phyloP scores from a whole-genome alignment of 2,113 vertebrate genomes.

The Pseudorhombus dupliciocellatus region DNA sequence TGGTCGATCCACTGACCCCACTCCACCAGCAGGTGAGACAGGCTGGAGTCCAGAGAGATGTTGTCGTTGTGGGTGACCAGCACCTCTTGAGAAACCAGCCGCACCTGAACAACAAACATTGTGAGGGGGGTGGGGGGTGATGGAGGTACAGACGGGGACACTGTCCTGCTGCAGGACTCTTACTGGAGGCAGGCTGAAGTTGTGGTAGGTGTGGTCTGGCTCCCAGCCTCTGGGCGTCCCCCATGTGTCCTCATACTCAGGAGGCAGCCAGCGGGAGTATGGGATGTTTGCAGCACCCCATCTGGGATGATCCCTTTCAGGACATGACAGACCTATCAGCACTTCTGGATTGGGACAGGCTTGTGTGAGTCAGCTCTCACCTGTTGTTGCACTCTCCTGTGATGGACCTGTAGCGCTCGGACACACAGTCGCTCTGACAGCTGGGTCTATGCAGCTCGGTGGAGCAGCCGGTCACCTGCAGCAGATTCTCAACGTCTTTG shows the following conservation, averaged over 20 bases:
- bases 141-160: not conserved
- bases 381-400: conserved; percentile 84
- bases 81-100: conserved; percentile 81
- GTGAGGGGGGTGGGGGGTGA: not conserved
- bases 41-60: conserved; percentile 78
- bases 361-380: conserved; percentile 42
- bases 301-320: conserved; percentile 72
- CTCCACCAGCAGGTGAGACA: conserved; percentile 83
- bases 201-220: conserved; percentile 73
- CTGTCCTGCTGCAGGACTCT: conserved; percentile 23
- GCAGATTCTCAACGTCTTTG: conserved; percentile 72
- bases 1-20: conserved; percentile 87
- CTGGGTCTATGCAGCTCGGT: conserved; percentile 66
- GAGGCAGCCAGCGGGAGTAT: conserved; percentile 81
- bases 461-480: conserved; percentile 78
- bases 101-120: conserved; percentile 67
- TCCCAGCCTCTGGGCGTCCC: conserved; percentile 80
- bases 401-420: conserved; percentile 81
- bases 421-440: conserved; percentile 77
- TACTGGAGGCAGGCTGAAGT: conserved; percentile 80
- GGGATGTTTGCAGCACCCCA: conserved; percentile 82
- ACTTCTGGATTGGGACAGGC: too few relatives aligned
- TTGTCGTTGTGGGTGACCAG: conserved; percentile 81
- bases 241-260: conserved; percentile 80
- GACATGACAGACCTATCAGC: not conserved